Base-by-base conservation (phyloP, 2,797 vertebrate genomes). In the Phoxinus dragarum region DNA sequence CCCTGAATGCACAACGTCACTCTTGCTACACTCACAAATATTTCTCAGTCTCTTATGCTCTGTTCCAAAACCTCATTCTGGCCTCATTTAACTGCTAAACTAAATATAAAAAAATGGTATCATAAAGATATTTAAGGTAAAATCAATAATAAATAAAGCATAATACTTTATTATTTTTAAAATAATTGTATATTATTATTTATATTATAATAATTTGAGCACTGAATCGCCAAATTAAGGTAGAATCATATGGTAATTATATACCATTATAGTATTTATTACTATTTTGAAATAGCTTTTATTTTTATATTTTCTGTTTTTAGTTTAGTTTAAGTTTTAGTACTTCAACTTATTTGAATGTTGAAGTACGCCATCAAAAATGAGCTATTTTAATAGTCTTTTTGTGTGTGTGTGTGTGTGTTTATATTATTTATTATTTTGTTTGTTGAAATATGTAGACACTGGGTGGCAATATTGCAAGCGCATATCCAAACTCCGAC, bases 381-480 rank as follows among this genome's bases (percentile, higher is more conserved):
- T 14, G 0, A 2, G 12, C 19, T 21, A 12, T 19, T 34, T 74
- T 21, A 49, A 1, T 27, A 3, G 3, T 56, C 10, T 36, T 38
- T 14, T 38, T 38, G n/a, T n/a, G n/a, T n/a, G n/a, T n/a, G n/a
- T n/a, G n/a, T 10, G 1, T 54, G 0, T 56, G 17, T 69, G 2
- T 17, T 49, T 52, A 68, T 68, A 21, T 49, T n/a, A 23, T 34
- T 44, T 27, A 7, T 67, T 4, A 49, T 61, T 11, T 36, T 64
- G 54, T 87, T 66, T 86, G 72, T 85, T 44, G 40, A 83, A 81
- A 40, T 82, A 16, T 92, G 80, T 81, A 99, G 98, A 95, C 98
- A 59, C 91, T 99, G 75, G 98, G 97, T 11, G 97, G 97, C 8
- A 96, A 97, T 82, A 92, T 98, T 38, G 61, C 96, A 49, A 97